Evolutionary conservation across 2,888 invertebrate species (phyloP).

Genomic region (Chrysolina oricalcia): DNA sequence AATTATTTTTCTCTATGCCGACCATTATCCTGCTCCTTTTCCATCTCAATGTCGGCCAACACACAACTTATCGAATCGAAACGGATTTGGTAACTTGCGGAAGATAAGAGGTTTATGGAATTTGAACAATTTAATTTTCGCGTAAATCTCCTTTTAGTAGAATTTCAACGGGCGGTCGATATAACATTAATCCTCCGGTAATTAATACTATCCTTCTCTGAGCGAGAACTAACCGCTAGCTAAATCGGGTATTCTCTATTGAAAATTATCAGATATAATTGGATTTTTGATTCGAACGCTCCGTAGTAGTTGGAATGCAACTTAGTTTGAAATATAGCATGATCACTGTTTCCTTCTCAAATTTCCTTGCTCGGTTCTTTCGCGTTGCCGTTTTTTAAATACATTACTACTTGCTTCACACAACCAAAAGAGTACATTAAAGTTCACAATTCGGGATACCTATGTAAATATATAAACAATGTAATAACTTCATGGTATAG

Average conservation of each 20-base stretch:
- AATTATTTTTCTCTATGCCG: background rate
- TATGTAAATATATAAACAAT: no score
- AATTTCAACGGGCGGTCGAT: constrained; percentile 63
- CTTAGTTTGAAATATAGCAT: background rate
- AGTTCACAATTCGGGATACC: no score
- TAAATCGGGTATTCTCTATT: constrained; percentile 31
- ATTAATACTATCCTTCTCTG: constrained; percentile 70
- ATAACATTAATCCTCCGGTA: constrained; percentile 68
- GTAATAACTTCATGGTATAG: no score
- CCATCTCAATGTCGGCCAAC: background rate
- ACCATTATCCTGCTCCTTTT: background rate
- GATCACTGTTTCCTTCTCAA: background rate
- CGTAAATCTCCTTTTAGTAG: constrained; percentile 60
- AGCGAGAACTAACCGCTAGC: constrained; percentile 66
- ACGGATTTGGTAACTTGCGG: constrained; percentile 14
- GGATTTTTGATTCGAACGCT: constrained; percentile 30
- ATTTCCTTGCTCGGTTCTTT: background rate
- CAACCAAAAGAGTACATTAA: no score
- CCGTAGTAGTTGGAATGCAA: background rate
- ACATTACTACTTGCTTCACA: no score
- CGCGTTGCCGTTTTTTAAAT: background rate
- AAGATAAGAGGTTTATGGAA: constrained; percentile 58
- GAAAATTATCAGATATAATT: constrained; percentile 41
- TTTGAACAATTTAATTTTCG: constrained; percentile 62
- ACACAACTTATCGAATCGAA: constrained; percentile 12